Percentiles rank a stretch among this genome's conserved stretches.
Conservation (phyloP, 2,113 vertebrate genomes). For the Aegithalos caudatus region DNA sequence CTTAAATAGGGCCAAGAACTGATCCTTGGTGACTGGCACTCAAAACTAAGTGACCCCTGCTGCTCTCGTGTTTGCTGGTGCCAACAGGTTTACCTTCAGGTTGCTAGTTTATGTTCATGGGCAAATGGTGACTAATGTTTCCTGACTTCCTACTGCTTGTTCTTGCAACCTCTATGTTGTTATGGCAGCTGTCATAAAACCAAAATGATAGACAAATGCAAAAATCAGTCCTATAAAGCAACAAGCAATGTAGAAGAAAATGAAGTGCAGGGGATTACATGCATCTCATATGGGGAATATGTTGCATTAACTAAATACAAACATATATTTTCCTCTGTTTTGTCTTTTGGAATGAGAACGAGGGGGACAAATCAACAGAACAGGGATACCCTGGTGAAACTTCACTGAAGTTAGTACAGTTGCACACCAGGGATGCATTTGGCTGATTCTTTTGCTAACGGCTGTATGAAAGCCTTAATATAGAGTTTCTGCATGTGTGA, state of each 20-base stretch:
- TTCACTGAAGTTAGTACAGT: background rate
- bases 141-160: background rate
- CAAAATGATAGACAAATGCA: background rate
- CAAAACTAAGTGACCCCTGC: background rate
- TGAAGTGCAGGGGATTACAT: background rate
- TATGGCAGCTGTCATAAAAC: background rate
- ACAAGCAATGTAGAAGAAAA: background rate
- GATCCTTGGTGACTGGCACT: background rate
- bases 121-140: background rate
- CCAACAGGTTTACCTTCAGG: background rate
- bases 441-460: constrained; percentile 30
- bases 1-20: background rate
- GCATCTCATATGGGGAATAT: background rate
- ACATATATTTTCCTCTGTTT: background rate
- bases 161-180: background rate
- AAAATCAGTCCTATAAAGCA: background rate
- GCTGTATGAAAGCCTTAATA: constrained; percentile 48
- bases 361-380: background rate
- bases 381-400: background rate
- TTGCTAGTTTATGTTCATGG: background rate
- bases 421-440: constrained; percentile 51
- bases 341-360: background rate
- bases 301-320: background rate
- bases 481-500: constrained; percentile 46
- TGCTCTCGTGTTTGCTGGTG: background rate